Evolutionary conservation across 2,888 invertebrate genomes (phyloP).

Genomic region (Aspidiotus destructor): DNA sequence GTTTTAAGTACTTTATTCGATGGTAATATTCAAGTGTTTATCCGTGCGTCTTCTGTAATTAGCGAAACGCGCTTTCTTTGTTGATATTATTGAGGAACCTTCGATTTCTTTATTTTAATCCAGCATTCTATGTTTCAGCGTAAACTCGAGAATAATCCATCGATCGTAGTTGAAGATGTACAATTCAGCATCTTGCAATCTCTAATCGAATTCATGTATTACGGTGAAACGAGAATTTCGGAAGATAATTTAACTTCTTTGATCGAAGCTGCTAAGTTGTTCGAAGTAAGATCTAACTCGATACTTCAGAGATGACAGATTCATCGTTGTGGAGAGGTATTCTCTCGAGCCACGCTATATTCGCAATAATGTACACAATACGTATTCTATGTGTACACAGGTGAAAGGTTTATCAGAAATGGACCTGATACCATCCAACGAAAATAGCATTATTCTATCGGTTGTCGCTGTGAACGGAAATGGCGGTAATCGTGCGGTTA

Average conservation of each 20-base stretch:
- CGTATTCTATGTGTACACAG: constrained; percentile 12
- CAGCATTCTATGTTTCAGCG: constrained; percentile 27
- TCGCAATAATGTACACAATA: not conserved
- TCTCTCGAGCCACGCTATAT: not conserved
- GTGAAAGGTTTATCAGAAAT: constrained; percentile 32
- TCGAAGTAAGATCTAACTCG: constrained; percentile 47
- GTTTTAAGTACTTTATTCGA: too few species aligned
- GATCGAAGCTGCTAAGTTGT: constrained; percentile 58
- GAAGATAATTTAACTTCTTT: constrained; percentile 59
- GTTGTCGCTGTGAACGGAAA: constrained; percentile 1
- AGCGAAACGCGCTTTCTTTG: too few species aligned
- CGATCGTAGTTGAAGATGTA: constrained; percentile 53
- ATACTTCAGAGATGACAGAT: not conserved
- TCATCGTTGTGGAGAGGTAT: not conserved
- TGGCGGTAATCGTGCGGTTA: not conserved
- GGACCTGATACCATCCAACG: constrained; percentile 15
- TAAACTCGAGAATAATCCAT: constrained; percentile 45
- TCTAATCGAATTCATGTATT: constrained; percentile 66
- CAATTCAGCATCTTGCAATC: constrained; percentile 61
- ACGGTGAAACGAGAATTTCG: constrained; percentile 60
- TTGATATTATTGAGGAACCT: too few species aligned
- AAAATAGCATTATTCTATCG: constrained; percentile 13
- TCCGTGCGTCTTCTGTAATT: too few species aligned
- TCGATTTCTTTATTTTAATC: not conserved
- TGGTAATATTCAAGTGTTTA: too few species aligned